These are phyloP conservation scores for Clistopyga incitator DNA, from an alignment of 2,888 invertebrate species.

Conservation along the genomic window DNA sequence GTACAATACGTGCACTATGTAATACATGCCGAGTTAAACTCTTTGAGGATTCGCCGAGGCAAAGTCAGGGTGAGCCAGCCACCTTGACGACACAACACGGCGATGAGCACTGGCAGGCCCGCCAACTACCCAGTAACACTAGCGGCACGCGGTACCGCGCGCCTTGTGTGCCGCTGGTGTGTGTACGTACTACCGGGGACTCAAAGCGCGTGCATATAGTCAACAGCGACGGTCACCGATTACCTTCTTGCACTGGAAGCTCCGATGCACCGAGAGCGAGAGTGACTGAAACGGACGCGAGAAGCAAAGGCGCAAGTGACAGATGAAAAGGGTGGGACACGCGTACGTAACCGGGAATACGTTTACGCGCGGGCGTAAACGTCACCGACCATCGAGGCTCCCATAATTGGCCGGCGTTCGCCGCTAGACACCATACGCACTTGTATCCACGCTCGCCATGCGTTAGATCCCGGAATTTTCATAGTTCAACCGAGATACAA, in stretches of 20 bases:
- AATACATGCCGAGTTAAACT: conserved; percentile 56
- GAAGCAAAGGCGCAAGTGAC: conserved; percentile 33
- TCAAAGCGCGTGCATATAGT: conserved; percentile 28
- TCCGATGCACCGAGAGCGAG: conserved; percentile 47
- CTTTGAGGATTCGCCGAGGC: conserved; percentile 63
- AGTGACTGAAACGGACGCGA: conserved; percentile 45
- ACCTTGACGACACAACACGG: conserved; percentile 61
- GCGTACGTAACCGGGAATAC: conserved; percentile 45
- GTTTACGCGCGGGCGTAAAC: conserved; percentile 62
- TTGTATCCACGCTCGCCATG: background rate
- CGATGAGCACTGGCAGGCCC: conserved; percentile 29
- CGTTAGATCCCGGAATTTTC: conserved; percentile 33
- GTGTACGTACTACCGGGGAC: conserved; percentile 25
- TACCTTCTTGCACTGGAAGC: conserved; percentile 48
- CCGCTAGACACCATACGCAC: conserved; percentile 10
- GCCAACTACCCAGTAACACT: conserved; percentile 4
- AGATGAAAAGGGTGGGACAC: conserved; percentile 38
- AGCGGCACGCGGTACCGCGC: conserved; percentile 16
- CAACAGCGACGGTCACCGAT: conserved; percentile 48
- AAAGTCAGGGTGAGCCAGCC: conserved; percentile 70
- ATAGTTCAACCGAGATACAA: conserved; percentile 23
- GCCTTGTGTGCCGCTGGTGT: background rate
- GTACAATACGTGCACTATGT: conserved; percentile 42
- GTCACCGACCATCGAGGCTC: conserved; percentile 35
- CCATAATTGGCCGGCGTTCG: conserved; percentile 46